Evolutionary conservation across 2,797 vertebrate genomes (phyloP).

Genomic region (Aplochiton taeniatus): DNA sequence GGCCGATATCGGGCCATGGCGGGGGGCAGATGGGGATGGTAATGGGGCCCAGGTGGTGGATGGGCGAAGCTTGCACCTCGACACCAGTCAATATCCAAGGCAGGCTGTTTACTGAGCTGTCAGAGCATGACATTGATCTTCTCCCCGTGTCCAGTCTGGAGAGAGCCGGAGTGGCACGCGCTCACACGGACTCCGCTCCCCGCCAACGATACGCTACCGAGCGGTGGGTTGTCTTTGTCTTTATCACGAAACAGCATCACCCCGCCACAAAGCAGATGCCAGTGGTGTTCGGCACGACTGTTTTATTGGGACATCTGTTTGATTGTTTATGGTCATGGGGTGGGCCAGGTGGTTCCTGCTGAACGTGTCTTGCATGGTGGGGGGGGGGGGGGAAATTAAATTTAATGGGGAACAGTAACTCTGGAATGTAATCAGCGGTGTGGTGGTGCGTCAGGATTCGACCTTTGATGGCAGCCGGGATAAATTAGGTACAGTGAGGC

Average conservation of each 20-base stretch:
- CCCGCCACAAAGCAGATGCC: conserved; percentile 6
- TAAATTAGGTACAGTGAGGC: background rate
- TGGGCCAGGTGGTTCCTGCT: conserved; percentile 6
- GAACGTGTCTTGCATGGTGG: background rate
- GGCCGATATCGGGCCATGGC: conserved; percentile 36
- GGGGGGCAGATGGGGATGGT: conserved; percentile 19
- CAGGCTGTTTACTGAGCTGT: conserved; percentile 49
- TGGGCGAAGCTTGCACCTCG: conserved; percentile 15
- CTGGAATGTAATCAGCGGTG: background rate
- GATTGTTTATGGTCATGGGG: background rate
- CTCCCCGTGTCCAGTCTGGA: conserved; percentile 33
- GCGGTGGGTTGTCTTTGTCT: too few relatives aligned
- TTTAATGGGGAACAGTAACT: background rate
- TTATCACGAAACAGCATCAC: too few relatives aligned
- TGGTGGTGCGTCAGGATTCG: background rate
- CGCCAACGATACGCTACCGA: too few relatives aligned
- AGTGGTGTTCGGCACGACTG: conserved; percentile 11
- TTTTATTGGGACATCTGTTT: conserved; percentile 28
- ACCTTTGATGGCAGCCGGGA: conserved; percentile 16
- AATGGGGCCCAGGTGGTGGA: conserved; percentile 20
- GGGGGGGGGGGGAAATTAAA: background rate
- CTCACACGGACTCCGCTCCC: too few relatives aligned
- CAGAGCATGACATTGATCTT: conserved; percentile 44
- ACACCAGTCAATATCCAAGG: conserved; percentile 38
- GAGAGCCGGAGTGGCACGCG: conserved; percentile 21